Evolutionary conservation across 1,140 invertebrate genomes (phyloP).

Genomic region (Augochlora pura): DNA sequence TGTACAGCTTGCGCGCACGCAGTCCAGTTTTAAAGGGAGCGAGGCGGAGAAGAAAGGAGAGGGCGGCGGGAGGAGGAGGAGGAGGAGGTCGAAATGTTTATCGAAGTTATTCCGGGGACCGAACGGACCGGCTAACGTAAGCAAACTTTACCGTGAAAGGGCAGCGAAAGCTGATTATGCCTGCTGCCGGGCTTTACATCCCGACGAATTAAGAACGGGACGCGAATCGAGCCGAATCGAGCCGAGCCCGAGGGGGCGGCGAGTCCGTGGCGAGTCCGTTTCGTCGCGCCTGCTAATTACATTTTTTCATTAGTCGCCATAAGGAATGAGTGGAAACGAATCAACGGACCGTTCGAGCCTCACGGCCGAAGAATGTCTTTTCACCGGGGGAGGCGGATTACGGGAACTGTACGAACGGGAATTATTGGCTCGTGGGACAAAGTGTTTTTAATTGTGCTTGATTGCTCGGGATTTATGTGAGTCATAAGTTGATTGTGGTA

Average conservation of each 20-base stretch:
- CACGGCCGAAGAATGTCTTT: not conserved
- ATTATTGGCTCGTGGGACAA: not conserved
- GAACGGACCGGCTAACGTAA: conserved; percentile 65
- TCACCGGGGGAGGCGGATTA: not conserved
- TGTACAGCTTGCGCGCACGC: conserved; percentile 20
- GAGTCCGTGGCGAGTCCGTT: too few species aligned
- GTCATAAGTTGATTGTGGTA: too few species aligned
- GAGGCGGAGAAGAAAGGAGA: conserved; percentile 4
- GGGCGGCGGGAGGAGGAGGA: too few species aligned
- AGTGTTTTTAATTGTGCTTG: not conserved
- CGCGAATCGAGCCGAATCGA: too few species aligned
- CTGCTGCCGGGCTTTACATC: conserved; percentile 55
- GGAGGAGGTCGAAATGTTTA: conserved; percentile 67
- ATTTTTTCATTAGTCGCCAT: conserved; percentile 38
- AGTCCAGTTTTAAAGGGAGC: conserved; percentile 19
- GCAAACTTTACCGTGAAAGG: conserved; percentile 66
- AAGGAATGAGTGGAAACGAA: not conserved
- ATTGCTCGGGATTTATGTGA: not conserved
- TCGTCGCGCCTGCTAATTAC: conserved; percentile 31
- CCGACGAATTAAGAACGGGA: conserved; percentile 54
- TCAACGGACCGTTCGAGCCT: not conserved
- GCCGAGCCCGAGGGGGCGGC: too few species aligned
- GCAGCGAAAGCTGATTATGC: conserved; percentile 60
- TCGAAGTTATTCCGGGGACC: conserved; percentile 68
- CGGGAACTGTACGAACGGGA: not conserved